phyloP scores from a whole-genome alignment of 1,140 invertebrate species.

The Reticulitermes speratus region DNA sequence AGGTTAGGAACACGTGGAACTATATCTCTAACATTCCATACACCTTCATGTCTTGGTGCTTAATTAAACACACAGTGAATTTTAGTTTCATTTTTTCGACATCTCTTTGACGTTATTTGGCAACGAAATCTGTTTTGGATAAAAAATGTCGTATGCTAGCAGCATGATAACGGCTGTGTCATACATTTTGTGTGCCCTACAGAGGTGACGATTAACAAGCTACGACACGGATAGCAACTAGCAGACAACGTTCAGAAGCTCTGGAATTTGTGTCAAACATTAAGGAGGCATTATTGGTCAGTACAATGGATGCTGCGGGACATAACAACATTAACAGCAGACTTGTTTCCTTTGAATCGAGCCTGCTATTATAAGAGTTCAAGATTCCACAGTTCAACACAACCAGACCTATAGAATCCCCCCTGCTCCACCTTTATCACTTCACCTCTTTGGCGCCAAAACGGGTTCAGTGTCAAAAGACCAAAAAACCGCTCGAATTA shows the following conservation, averaged over 20 bases:
- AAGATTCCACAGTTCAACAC: not conserved
- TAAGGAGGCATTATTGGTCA: not conserved
- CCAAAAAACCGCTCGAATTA: constrained; percentile 2
- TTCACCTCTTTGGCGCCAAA: not conserved
- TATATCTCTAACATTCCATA: too few species aligned
- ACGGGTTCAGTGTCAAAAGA: not conserved
- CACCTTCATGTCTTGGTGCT: too few species aligned
- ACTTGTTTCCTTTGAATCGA: not conserved
- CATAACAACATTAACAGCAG: not conserved
- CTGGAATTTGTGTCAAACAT: not conserved
- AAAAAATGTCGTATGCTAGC: not conserved
- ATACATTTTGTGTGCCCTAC: not conserved
- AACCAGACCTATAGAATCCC: not conserved
- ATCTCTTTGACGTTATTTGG: not conserved
- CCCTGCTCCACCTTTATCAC: too few species aligned
- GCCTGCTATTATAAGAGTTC: not conserved
- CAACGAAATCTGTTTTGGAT: not conserved
- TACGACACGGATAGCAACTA: not conserved
- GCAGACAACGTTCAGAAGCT: too few species aligned
- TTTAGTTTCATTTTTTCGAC: too few species aligned
- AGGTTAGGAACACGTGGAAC: too few species aligned
- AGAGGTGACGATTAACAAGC: not conserved
- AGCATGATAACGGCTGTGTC: not conserved
- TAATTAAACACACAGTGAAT: too few species aligned
- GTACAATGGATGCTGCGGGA: not conserved